A percentile compares a stretch with the other conserved stretches of the same genome.
phyloP scores from a whole-genome alignment of 2,113 vertebrate genomes.

The Hydrolagus affinis region DNA sequence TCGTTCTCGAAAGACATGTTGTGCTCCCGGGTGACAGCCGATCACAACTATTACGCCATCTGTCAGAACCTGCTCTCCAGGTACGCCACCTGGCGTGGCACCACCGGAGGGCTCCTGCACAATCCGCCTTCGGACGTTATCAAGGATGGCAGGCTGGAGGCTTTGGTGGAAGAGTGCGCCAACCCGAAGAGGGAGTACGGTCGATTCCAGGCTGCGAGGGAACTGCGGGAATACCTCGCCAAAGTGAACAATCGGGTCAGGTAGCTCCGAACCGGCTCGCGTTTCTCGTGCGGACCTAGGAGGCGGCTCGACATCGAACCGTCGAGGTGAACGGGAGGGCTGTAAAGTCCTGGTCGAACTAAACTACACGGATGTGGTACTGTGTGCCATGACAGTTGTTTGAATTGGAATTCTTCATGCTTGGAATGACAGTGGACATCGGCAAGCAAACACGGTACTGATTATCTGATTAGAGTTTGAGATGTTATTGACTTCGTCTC shows the following conservation, averaged over 20 bases:
- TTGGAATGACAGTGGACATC: conserved; percentile 41
- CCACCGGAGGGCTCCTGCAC: conserved; percentile 89
- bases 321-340: conserved; percentile 37
- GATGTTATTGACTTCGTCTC: conserved; percentile 46
- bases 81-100: conserved; percentile 88
- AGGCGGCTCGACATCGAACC: conserved; percentile 40
- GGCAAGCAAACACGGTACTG: conserved; percentile 50
- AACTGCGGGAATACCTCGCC: conserved; percentile 85
- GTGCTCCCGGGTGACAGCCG: conserved; percentile 84
- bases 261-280: conserved; percentile 57
- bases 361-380: neutral
- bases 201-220: conserved; percentile 84
- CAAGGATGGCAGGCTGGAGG: conserved; percentile 80
- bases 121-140: conserved; percentile 80
- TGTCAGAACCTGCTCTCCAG: conserved; percentile 94
- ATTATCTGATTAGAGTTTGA: conserved; percentile 51
- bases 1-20: conserved; percentile 96
- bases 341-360: conserved; percentile 39
- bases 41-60: conserved; percentile 97
- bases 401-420: conserved; percentile 16
- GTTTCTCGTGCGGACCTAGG: conserved; percentile 42
- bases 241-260: conserved; percentile 75
- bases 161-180: conserved; percentile 90
- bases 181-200: conserved; percentile 84
- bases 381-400: conserved; percentile 40